Evolutionary conservation across 2,113 vertebrate species (phyloP), one percentile per base, ranked within the genome.

Genomic region (Copsychus sechellarum): DNA sequence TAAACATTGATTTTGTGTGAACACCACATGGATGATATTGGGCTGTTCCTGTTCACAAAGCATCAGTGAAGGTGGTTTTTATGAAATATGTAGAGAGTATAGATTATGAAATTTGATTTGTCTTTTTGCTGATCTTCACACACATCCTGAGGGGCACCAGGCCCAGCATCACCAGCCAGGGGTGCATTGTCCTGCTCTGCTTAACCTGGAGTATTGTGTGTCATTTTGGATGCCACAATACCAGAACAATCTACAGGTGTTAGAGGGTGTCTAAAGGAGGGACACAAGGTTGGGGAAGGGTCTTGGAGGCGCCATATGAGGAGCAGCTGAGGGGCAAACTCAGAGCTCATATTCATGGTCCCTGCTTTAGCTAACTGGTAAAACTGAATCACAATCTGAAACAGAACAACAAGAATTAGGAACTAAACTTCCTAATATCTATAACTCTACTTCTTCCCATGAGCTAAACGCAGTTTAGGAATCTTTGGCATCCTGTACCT

Each of bases 401-500:
- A n/a, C 5, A 64, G 29, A 53, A 21, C 7, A 58, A 5, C 14
- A 47, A 38, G 18, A 26, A 25, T 33, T 29, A n/a, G 73, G 48
- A 86, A 26, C 42, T 36, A 25, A 62, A 64, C 6, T 16, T 20
- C 31, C 8, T 13, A 3, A 6, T 25, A 5, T 22, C 26, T 47
- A 3, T 0, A 4, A 22, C 9, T 1, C 1, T 14, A 1, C 50
- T 86, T 76, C 64, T 53, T 84, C 38, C 24, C 57, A 16, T 19
- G 17, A 47, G 33, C 20, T 25, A 80, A 79, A 54, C 4, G 33
- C 34, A 7, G 0, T 5, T 66, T 51, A 69, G 48, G 43, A 79
- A 74, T 73, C 8, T 28, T 51, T 62, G 33, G 8, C 34, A 54
- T 70, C 21, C 20, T 53, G 2, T 65, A 8, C 45, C 21, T 38